phyloP scores from a whole-genome alignment of 2,888 invertebrate species.

The Macrophya annulata region DNA sequence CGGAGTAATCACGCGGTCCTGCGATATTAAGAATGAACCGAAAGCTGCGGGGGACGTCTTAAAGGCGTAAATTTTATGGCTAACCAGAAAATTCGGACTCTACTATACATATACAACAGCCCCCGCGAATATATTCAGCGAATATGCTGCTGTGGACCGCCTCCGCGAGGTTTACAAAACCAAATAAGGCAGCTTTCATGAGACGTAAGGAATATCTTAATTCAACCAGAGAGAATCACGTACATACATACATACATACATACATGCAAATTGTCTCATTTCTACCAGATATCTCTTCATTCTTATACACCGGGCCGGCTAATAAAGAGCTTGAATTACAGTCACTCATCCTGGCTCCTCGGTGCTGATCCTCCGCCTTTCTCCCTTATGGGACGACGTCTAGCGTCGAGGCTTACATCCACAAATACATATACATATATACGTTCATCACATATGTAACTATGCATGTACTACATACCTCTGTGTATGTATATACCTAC shows the following conservation, averaged over 20 bases:
- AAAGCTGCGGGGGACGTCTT: conserved; percentile 29
- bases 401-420: neutral
- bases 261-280: conserved; percentile 70
- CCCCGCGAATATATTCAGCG: conserved; percentile 25
- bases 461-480: neutral
- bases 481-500: neutral
- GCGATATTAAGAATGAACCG: neutral
- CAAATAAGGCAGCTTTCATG: conserved; percentile 64
- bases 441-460: conserved; percentile 34
- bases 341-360: conserved; percentile 59
- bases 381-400: conserved; percentile 26
- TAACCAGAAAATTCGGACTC: conserved; percentile 17
- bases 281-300: conserved; percentile 52
- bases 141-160: conserved; percentile 45
- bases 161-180: conserved; percentile 55
- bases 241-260: conserved; percentile 61
- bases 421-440: neutral
- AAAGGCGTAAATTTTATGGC: conserved; percentile 36
- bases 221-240: conserved; percentile 61
- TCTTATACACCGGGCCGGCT: conserved; percentile 59
- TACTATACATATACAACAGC: neutral
- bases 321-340: conserved; percentile 74
- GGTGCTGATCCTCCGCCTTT: neutral
- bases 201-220: conserved; percentile 62
- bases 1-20: neutral